These are phyloP conservation scores for Aphaenogaster floridana DNA, from an alignment of 1,140 invertebrate genomes.

Conservation along the genomic window DNA sequence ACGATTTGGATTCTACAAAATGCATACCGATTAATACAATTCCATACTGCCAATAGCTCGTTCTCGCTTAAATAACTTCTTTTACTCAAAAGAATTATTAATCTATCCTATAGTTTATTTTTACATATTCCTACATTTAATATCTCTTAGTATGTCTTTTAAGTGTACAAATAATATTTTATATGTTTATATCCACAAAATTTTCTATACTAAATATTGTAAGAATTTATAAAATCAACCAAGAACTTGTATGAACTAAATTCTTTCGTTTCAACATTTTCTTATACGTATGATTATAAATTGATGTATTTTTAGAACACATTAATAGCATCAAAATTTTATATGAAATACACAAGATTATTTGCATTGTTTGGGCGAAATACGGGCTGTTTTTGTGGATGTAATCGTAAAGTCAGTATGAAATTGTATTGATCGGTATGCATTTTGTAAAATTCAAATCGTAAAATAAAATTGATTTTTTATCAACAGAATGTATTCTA, in stretches of 20 bases:
- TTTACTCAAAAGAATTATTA: too few relatives aligned
- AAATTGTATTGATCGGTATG: too few relatives aligned
- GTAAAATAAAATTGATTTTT: too few relatives aligned
- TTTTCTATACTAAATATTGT: constrained; percentile 1
- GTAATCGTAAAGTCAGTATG: too few relatives aligned
- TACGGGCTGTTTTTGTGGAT: constrained; percentile 42
- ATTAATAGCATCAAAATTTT: constrained; percentile 9
- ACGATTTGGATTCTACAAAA: too few relatives aligned
- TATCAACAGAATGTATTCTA: too few relatives aligned
- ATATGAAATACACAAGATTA: background rate
- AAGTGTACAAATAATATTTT: constrained; percentile 22
- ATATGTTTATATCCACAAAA: constrained; percentile 14
- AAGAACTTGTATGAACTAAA: background rate
- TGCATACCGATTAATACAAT: too few relatives aligned
- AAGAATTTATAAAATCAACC: constrained; percentile 7
- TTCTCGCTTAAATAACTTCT: too few relatives aligned
- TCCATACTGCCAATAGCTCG: too few relatives aligned
- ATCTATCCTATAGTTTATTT: too few relatives aligned
- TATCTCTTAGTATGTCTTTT: constrained; percentile 14
- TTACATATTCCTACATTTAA: constrained; percentile 36
- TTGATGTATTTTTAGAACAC: constrained; percentile 28
- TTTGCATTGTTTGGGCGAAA: constrained; percentile 30
- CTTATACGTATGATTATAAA: constrained; percentile 20
- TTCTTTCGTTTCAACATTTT: constrained; percentile 12
- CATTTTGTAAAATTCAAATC: too few relatives aligned